These are phyloP conservation scores for Drosophila diplacantha DNA, from an alignment of 2,888 invertebrate species.

Conservation along the genomic window DNA sequence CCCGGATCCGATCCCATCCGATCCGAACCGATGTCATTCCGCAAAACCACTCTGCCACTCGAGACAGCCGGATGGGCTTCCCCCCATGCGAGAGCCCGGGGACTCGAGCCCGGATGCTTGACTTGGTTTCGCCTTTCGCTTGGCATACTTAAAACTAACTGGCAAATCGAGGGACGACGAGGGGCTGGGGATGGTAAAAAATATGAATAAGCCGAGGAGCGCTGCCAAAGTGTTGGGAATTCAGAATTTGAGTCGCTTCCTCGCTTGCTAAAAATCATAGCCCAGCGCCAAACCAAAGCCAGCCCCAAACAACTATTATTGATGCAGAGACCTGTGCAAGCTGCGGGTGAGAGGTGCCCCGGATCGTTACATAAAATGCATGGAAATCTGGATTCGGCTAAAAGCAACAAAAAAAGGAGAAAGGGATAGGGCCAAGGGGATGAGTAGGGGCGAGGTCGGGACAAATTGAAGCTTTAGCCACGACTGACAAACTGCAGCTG, in stretches of 20 bases:
- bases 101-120: conserved; percentile 45
- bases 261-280: conserved; percentile 46
- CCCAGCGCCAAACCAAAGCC: conserved; percentile 52
- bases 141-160: conserved; percentile 71
- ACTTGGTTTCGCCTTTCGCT: conserved; percentile 51
- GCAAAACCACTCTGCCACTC: conserved; percentile 43
- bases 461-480: conserved; percentile 65
- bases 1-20: conserved; percentile 2
- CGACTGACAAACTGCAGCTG: conserved; percentile 67
- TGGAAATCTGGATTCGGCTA: conserved; percentile 53
- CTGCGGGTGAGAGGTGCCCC: conserved; percentile 1
- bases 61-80: conserved; percentile 40
- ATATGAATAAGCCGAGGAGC: conserved; percentile 58
- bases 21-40: conserved; percentile 18
- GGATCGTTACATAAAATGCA: conserved; percentile 62
- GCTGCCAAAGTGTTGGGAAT: conserved; percentile 20
- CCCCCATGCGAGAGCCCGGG: conserved; percentile 11
- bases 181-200: conserved; percentile 24
- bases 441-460: conserved; percentile 18
- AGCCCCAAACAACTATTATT: conserved; percentile 33
- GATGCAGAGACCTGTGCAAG: conserved; percentile 33
- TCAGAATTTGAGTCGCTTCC: conserved; percentile 43
- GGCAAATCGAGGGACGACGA: conserved; percentile 56
- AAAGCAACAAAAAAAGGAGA: conserved; percentile 31
- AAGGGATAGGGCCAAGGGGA: conserved; percentile 17